These are phyloP conservation scores for Ceratoteleas bidentatus DNA, from an alignment of 1,140 invertebrate species.

Conservation along the genomic window DNA sequence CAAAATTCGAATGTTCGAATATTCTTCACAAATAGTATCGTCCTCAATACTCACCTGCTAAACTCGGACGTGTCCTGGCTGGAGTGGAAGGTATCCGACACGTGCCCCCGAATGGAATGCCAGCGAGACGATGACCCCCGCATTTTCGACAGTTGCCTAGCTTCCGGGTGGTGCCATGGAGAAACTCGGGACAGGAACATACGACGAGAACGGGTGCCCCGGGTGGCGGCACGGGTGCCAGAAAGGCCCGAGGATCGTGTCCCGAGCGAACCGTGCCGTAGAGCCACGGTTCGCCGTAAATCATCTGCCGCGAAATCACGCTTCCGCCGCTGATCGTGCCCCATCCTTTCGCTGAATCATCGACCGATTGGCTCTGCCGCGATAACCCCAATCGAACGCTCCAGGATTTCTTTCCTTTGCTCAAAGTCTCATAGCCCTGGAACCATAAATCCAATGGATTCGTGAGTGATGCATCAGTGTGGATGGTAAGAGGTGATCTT, in stretches of 20 bases:
- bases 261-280: constrained; percentile 84
- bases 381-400: constrained; percentile 78
- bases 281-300: constrained; percentile 90
- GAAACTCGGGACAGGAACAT: constrained; percentile 88
- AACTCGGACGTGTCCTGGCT: constrained; percentile 75
- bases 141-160: constrained; percentile 89
- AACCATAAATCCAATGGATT: constrained; percentile 32
- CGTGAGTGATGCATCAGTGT: too few relatives aligned
- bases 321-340: constrained; percentile 81
- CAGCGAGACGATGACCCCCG: constrained; percentile 87
- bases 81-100: constrained; percentile 83
- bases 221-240: constrained; percentile 68
- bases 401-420: constrained; percentile 80
- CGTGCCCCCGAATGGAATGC: constrained; percentile 82
- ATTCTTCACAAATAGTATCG: neutral
- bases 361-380: constrained; percentile 71
- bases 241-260: constrained; percentile 61
- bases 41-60: constrained; percentile 72
- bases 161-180: constrained; percentile 88
- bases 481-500: too few relatives aligned
- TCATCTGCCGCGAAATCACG: constrained; percentile 89
- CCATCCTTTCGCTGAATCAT: constrained; percentile 81
- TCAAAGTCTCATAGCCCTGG: constrained; percentile 78
- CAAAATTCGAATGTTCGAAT: neutral
- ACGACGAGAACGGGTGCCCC: constrained; percentile 85